Percentiles rank a stretch among this genome's conserved stretches.
phyloP scores from a whole-genome alignment of 2,888 invertebrate genomes.

The Kryphioiulus occultus region DNA sequence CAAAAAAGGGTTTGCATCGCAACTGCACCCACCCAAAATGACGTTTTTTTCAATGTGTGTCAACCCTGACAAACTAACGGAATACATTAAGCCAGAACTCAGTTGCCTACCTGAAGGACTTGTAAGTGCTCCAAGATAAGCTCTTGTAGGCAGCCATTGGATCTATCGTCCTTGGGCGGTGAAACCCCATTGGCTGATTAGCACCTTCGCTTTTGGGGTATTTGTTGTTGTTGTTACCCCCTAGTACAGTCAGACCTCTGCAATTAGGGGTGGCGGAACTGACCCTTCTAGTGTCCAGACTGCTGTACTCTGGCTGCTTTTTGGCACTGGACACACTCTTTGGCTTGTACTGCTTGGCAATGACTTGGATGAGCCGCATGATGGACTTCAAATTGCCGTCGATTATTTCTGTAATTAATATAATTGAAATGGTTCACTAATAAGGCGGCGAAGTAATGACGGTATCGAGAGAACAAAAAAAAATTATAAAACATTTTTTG shows the following conservation, averaged over 20 bases:
- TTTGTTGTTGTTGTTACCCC: not conserved
- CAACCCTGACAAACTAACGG: constrained; percentile 1
- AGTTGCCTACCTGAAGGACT: constrained; percentile 6
- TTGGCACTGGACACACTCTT: constrained; percentile 44
- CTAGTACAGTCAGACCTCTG: not conserved
- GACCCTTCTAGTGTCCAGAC: constrained; percentile 45
- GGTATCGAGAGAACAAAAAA: no score
- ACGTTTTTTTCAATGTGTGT: not conserved
- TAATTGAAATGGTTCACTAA: not conserved
- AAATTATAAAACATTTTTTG: no score
- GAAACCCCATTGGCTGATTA: constrained; percentile 9
- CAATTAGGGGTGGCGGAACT: not conserved
- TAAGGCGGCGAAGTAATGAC: not conserved
- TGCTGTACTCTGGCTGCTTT: constrained; percentile 41
- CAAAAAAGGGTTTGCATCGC: not conserved
- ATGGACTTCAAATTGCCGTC: constrained; percentile 65
- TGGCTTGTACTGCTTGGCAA: constrained; percentile 65
- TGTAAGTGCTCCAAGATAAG: constrained; percentile 43
- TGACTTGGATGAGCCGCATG: constrained; percentile 64
- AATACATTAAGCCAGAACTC: constrained; percentile 18
- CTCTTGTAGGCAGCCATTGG: constrained; percentile 30
- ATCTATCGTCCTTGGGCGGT: constrained; percentile 6
- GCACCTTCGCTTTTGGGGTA: not conserved
- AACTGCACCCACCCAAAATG: not conserved
- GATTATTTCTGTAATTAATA: constrained; percentile 61